Conservation (phyloP, 1,140 invertebrate species). For the Mercenaria mercenaria region DNA sequence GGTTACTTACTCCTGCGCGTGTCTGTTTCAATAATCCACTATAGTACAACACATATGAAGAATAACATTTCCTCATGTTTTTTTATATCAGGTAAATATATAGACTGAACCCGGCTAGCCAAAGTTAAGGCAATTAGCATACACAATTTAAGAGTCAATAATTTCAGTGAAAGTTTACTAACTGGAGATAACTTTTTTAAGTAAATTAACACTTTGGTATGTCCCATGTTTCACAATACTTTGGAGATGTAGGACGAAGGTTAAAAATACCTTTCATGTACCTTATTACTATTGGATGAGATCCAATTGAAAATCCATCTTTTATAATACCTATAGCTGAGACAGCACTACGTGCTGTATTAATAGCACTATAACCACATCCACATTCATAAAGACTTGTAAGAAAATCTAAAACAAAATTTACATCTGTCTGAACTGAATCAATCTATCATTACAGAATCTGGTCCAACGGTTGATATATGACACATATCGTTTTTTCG, state of each 20-base stretch:
- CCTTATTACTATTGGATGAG: background rate
- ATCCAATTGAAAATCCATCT: background rate
- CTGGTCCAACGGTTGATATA: conserved; percentile 35
- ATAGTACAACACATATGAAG: no score
- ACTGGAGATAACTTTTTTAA: no score
- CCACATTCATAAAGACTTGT: conserved; percentile 38
- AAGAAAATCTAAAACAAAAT: conserved; percentile 55
- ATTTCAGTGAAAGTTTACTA: background rate
- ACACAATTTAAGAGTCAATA: background rate
- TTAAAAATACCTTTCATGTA: no score
- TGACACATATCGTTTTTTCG: conserved; percentile 49
- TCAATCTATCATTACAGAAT: conserved; percentile 61
- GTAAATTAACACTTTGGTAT: background rate
- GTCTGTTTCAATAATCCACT: no score
- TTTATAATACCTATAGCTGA: conserved; percentile 39
- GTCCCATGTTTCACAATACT: background rate
- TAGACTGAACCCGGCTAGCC: no score
- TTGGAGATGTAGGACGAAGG: background rate
- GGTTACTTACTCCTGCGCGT: no score
- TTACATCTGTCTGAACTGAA: conserved; percentile 33
- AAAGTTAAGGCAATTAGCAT: no score
- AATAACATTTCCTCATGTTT: no score
- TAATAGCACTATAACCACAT: conserved; percentile 50
- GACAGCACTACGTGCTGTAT: conserved; percentile 51
- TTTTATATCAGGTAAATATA: no score